Evolutionary conservation across 2,888 invertebrate genomes (phyloP).

Genomic region (Poecilobothrus nobilitatus): DNA sequence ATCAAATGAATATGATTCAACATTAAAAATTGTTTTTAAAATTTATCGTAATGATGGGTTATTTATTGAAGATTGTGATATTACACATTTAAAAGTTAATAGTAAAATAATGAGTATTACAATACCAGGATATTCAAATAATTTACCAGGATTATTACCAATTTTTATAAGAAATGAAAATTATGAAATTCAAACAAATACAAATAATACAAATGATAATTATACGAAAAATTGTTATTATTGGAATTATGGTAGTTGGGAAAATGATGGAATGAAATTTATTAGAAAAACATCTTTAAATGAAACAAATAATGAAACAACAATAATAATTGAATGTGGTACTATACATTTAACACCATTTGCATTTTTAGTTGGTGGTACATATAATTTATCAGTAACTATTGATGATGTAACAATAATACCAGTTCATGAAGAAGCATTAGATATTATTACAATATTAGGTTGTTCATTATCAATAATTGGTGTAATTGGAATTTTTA

Average conservation of each 20-base stretch:
- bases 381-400: conserved; percentile 29
- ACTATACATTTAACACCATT: conserved; percentile 55
- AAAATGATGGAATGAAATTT: conserved; percentile 47
- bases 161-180: conserved; percentile 37
- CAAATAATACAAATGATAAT: conserved; percentile 13
- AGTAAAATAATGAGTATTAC: conserved; percentile 53
- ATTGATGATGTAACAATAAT: conserved; percentile 33
- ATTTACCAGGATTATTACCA: conserved; percentile 49
- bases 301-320: conserved; percentile 22
- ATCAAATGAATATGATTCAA: conserved; percentile 19
- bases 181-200: background rate
- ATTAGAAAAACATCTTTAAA: conserved; percentile 33
- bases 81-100: conserved; percentile 29
- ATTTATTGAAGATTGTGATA: conserved; percentile 45
- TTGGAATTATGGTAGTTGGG: conserved; percentile 56
- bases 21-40: conserved; percentile 47
- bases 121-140: conserved; percentile 50
- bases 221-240: conserved; percentile 46
- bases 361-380: conserved; percentile 47
- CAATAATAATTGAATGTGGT: conserved; percentile 42
- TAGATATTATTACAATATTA: conserved; percentile 52
- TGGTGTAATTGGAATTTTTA: conserved; percentile 51
- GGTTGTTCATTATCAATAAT: conserved; percentile 53
- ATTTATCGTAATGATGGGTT: conserved; percentile 49
- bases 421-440: conserved; percentile 41